These are phyloP conservation scores for Cepphus grylle DNA, from an alignment of 2,113 vertebrate genomes.

Conservation along the genomic window DNA sequence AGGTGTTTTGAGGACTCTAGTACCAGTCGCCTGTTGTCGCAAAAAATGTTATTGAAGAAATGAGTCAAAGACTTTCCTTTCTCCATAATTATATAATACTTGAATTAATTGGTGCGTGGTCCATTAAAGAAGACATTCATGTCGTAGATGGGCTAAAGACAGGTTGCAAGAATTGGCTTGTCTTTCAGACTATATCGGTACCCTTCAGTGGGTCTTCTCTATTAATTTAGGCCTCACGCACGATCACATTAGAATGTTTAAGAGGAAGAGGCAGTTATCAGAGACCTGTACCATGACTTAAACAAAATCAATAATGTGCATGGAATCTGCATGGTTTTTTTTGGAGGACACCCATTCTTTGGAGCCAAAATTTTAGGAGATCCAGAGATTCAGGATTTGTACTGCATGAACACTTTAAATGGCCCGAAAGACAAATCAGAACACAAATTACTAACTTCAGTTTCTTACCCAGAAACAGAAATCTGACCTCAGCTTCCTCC, in stretches of 20 bases:
- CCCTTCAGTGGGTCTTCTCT: not conserved
- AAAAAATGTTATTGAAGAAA: not conserved
- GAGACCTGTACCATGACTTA: not conserved
- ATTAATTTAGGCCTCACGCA: not conserved
- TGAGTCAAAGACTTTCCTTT: not conserved
- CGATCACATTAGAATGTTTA: not conserved
- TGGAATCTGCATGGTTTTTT: not conserved
- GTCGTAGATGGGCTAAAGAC: not conserved
- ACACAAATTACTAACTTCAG: not conserved
- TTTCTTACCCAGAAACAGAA: not conserved
- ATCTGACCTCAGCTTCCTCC: not conserved
- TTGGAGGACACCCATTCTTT: not conserved
- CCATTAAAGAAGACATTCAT: not conserved
- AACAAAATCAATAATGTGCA: not conserved
- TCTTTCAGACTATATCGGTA: not conserved
- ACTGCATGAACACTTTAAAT: not conserved
- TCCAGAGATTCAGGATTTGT: not conserved
- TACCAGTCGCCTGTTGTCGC: rapidly evolving
- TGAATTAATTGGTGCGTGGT: not conserved
- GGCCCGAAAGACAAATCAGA: not conserved
- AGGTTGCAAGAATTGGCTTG: not conserved
- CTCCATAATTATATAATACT: not conserved
- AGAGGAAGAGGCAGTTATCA: not conserved
- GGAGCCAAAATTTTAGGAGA: not conserved
- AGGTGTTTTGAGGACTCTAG: not conserved